Percentiles rank a stretch among this genome's conserved stretches.
These are phyloP conservation scores for Vimba vimba DNA, from an alignment of 2,113 vertebrate species.

Conservation along the genomic window DNA sequence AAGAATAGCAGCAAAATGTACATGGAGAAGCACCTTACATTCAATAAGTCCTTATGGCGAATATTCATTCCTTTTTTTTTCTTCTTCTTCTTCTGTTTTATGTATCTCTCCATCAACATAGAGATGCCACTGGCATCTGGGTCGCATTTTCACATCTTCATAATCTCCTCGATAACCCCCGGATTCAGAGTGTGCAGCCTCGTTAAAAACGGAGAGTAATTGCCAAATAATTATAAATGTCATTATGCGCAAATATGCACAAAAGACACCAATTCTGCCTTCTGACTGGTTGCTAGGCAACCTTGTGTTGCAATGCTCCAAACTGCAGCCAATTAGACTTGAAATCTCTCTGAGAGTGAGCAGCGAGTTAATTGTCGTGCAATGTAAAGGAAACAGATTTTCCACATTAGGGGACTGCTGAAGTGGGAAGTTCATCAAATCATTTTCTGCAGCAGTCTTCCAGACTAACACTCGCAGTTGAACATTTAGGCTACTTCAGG, in stretches of 20 bases:
- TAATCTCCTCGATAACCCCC: constrained; percentile 25
- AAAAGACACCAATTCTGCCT: constrained; percentile 62
- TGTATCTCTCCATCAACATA: not conserved
- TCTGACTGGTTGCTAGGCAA: constrained; percentile 75
- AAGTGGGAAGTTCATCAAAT: constrained; percentile 58
- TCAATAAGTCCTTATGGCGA: constrained; percentile 44
- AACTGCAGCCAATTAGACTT: constrained; percentile 71
- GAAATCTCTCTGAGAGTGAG: constrained; percentile 62
- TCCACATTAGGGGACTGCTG: constrained; percentile 61
- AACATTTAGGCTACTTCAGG: constrained; percentile 26
- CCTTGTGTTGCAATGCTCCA: constrained; percentile 60
- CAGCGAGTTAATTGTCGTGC: constrained; percentile 72
- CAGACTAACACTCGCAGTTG: constrained; percentile 5
- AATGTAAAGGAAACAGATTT: constrained; percentile 68
- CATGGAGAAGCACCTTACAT: not conserved
- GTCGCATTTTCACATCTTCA: constrained; percentile 51
- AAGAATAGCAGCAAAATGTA: not conserved
- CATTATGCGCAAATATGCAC: constrained; percentile 61
- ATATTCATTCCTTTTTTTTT: constrained; percentile 48
- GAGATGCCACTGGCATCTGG: constrained; percentile 17
- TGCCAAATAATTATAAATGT: constrained; percentile 71
- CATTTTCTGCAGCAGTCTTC: constrained; percentile 32
- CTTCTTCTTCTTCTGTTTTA: not conserved
- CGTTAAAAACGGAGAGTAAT: constrained; percentile 65
- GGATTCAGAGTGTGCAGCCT: constrained; percentile 37